Evolutionary conservation across 1,140 invertebrate species (phyloP).

Genomic region (Cherax quadricarinatus): DNA sequence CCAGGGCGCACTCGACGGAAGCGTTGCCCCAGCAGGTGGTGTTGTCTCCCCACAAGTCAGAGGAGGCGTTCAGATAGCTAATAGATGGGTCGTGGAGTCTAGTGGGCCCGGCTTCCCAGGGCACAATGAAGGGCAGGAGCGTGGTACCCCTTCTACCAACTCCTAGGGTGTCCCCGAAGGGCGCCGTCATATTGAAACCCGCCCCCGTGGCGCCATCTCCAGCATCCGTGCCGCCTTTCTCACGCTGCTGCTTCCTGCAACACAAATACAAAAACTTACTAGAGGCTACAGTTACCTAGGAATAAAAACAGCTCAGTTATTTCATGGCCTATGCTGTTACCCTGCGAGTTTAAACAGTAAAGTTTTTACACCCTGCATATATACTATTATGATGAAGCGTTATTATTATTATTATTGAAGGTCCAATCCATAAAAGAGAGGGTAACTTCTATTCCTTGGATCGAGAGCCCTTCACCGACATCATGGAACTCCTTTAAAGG

Average conservation of each 20-base stretch:
- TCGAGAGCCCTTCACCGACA: too few species aligned
- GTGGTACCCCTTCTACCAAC: conserved; percentile 43
- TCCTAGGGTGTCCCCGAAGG: conserved; percentile 53
- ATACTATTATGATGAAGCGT: too few species aligned
- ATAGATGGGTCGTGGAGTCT: conserved; percentile 48
- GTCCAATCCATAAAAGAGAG: too few species aligned
- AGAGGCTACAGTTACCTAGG: too few species aligned
- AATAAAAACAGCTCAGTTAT: too few species aligned
- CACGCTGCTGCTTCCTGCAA: conserved; percentile 72
- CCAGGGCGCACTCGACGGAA: conserved; percentile 48
- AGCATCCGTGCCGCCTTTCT: conserved; percentile 60
- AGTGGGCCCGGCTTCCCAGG: conserved; percentile 43
- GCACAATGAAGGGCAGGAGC: conserved; percentile 50
- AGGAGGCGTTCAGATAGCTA: conserved; percentile 48
- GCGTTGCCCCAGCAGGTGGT: conserved; percentile 53
- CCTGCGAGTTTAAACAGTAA: too few species aligned
- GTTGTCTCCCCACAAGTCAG: conserved; percentile 62
- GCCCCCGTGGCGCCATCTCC: conserved; percentile 44
- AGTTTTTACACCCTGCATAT: too few species aligned
- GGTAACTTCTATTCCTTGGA: too few species aligned
- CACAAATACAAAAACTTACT: conserved; percentile 32
- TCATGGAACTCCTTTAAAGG: too few species aligned
- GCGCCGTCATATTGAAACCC: conserved; percentile 55
- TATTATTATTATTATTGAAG: too few species aligned
- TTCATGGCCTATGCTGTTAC: too few species aligned